Evolutionary conservation across 2,113 vertebrate species (phyloP), one percentile per base, ranked within the genome.

Genomic region (Triplophysa tibetana): DNA sequence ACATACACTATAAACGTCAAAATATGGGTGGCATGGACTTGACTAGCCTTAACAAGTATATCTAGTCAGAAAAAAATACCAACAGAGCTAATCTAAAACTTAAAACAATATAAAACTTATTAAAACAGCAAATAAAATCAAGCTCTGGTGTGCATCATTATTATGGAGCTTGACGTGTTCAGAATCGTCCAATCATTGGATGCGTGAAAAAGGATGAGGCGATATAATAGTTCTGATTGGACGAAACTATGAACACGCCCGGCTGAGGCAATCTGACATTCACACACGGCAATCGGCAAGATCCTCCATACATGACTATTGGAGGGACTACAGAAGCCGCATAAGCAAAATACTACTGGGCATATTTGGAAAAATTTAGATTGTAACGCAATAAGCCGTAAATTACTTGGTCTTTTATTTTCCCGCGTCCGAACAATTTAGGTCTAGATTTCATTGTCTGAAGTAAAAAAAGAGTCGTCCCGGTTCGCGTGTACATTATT

Each of bases 161-260:
- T 19, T n/a, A 19, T 8, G 17, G 6, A n/a, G 13, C 38, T 41
- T 66, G 26, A 29, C 67, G 19, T 80, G 66, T 70, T 70, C 26
- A n/a, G 14, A 75, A 7, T 21, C 3, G 52, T 74, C 83, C 70
- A 85, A 86, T 87, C 74, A 73, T 48, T 54, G 56, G 33, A 21
- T 23, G 23, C 2, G 26, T 11, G 23, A 77, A n/a, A 70, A 70
- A 45, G 75, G 60, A 14, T 70, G 66, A 19, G 52, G 45, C 50
- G 26, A 65, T 45, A 43, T 50, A 52, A 62, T 16, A 72, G 8
- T 54, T 86, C 23, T 79, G 29, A 86, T 84, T 86, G 85, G 85
- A 24, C 67, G 60, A 75, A 21, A 41, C 23, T 23, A 63, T 38
- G 54, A 33, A 66, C 26, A 24, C 21, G 19, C 13, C 43, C 66